phyloP scores from a whole-genome alignment of 2,113 vertebrate species.

The Rhinichthys klamathensis region DNA sequence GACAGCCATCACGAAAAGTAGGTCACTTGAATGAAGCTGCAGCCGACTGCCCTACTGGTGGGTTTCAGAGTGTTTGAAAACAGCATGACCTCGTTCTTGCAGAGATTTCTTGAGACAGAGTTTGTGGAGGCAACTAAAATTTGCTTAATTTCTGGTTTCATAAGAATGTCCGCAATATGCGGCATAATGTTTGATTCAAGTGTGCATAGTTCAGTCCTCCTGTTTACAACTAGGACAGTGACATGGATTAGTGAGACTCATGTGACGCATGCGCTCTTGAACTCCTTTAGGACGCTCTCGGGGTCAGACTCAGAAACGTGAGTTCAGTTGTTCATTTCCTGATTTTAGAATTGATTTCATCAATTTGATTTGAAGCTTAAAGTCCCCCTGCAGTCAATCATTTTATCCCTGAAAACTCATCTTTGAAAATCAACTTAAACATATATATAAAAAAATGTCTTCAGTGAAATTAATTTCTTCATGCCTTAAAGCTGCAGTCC shows the following conservation, averaged over 20 bases:
- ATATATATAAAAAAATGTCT: too few species aligned
- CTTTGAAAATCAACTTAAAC: too few species aligned
- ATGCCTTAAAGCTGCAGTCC: too few species aligned
- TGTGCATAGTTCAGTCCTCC: background rate
- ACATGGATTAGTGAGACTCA: slow-evolving; percentile 51
- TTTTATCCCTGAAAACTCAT: too few species aligned
- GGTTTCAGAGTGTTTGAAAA: slow-evolving; percentile 31
- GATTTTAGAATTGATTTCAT: background rate
- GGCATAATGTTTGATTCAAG: background rate
- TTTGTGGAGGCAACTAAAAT: background rate
- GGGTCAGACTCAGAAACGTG: slow-evolving; percentile 11
- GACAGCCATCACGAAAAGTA: slow-evolving; percentile 67
- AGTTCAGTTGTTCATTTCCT: background rate
- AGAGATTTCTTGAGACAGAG: background rate
- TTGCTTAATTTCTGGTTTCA: slow-evolving; percentile 4
- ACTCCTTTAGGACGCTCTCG: slow-evolving; percentile 13
- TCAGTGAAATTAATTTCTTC: too few species aligned
- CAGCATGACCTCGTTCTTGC: background rate
- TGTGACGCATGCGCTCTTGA: slow-evolving; percentile 38
- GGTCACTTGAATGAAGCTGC: slow-evolving; percentile 73
- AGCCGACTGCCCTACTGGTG: slow-evolving; percentile 59
- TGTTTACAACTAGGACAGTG: slow-evolving; percentile 49
- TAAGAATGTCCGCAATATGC: background rate
- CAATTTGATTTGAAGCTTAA: too few species aligned
- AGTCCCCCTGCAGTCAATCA: too few species aligned